phyloP scores from a whole-genome alignment of 2,113 vertebrate species.

The Raja brachyura region DNA sequence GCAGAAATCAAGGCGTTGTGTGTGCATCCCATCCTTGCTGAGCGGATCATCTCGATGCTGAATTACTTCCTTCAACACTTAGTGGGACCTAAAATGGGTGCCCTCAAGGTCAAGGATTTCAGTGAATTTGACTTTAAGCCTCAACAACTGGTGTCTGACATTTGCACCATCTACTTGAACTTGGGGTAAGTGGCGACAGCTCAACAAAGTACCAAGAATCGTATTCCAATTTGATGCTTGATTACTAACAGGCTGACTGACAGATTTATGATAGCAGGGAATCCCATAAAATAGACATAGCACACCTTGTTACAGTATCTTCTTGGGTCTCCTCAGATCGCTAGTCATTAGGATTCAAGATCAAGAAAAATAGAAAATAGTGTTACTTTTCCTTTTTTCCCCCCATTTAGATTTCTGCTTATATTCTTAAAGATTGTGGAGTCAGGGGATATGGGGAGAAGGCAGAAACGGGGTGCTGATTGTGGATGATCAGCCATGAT shows the following conservation, averaged over 20 bases:
- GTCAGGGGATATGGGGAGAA: too few relatives aligned
- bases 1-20: constrained; percentile 90
- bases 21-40: constrained; percentile 88
- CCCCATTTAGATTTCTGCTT: not conserved
- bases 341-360: not conserved
- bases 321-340: not conserved
- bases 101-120: constrained; percentile 97
- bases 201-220: not conserved
- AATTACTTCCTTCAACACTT: constrained; percentile 97
- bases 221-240: not conserved
- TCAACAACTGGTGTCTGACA: constrained; percentile 93
- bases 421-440: not conserved
- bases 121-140: constrained; percentile 98
- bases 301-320: too few relatives aligned
- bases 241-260: not conserved
- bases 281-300: not conserved
- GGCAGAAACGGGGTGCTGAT: too few relatives aligned
- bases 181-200: constrained; percentile 67
- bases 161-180: constrained; percentile 96
- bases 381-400: not conserved
- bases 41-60: constrained; percentile 97
- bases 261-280: not conserved
- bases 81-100: constrained; percentile 96
- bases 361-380: not conserved
- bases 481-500: too few relatives aligned